phyloP scores from a whole-genome alignment of 2,113 vertebrate species.

The Cynopterus brachyotis region DNA sequence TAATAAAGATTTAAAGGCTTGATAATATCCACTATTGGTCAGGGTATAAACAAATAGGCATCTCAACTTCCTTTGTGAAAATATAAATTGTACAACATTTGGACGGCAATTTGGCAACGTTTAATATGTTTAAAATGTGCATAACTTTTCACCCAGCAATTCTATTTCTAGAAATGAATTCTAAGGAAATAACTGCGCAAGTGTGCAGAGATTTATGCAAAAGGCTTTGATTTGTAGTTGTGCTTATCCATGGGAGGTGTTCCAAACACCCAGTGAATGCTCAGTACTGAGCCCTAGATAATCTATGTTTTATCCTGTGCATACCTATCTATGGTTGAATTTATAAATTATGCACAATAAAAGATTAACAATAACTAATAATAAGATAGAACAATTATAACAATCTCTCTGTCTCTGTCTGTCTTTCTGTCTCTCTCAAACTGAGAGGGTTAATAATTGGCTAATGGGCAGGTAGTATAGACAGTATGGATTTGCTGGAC shows the following conservation, averaged over 20 bases:
- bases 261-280: background rate
- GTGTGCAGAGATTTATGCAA: background rate
- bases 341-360: background rate
- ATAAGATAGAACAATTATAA: background rate
- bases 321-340: background rate
- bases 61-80: slow-evolving; percentile 23
- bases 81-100: background rate
- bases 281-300: background rate
- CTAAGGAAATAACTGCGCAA: slow-evolving; percentile 4
- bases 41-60: background rate
- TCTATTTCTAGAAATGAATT: slow-evolving; percentile 48
- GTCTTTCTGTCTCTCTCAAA: background rate
- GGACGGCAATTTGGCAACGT: background rate
- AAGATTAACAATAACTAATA: background rate
- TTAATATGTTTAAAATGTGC: slow-evolving; percentile 27
- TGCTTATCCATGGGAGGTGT: background rate
- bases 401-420: background rate
- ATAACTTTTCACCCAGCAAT: slow-evolving; percentile 17
- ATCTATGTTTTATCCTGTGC: background rate
- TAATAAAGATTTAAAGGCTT: slow-evolving; percentile 56
- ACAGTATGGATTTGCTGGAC: background rate
- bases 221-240: background rate
- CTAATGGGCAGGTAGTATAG: background rate
- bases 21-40: background rate
- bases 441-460: background rate